Percentiles rank a stretch among this genome's conserved stretches.
Conservation (phyloP, 2,888 invertebrate species). For the Hydrotaea cyrtoneurina region DNA sequence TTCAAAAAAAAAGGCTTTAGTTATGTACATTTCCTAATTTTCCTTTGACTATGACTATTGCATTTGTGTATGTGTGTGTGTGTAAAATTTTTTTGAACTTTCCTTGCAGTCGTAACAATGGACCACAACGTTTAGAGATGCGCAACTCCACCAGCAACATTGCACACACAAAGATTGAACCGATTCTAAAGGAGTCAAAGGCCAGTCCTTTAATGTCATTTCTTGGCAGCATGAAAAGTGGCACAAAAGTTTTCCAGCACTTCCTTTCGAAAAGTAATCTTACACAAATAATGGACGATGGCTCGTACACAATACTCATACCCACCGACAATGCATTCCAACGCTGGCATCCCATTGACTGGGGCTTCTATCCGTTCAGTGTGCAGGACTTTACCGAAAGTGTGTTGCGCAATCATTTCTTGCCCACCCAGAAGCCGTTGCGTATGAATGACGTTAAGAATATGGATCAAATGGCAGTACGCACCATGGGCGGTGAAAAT, state of each 20-base stretch:
- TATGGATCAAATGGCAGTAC: constrained; percentile 82
- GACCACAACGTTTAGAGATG: constrained; percentile 80
- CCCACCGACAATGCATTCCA: constrained; percentile 86
- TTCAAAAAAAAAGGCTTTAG: background rate
- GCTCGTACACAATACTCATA: constrained; percentile 84
- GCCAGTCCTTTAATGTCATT: constrained; percentile 81
- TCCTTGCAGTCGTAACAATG: constrained; percentile 77
- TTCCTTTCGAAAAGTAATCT: constrained; percentile 84
- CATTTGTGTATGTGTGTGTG: background rate
- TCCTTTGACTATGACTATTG: background rate
- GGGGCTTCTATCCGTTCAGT: constrained; percentile 87
- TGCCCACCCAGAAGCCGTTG: constrained; percentile 82
- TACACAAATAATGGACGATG: constrained; percentile 82
- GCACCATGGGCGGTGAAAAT: constrained; percentile 83
- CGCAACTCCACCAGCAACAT: constrained; percentile 75
- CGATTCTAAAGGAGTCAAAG: constrained; percentile 79
- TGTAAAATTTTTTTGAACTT: background rate
- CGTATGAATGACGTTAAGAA: constrained; percentile 82
- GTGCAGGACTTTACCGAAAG: constrained; percentile 85
- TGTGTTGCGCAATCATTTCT: constrained; percentile 84
- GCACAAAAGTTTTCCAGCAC: constrained; percentile 85
- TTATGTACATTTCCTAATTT: constrained; percentile 33
- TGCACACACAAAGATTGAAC: constrained; percentile 78
- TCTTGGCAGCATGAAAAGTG: constrained; percentile 84
- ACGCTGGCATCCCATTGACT: constrained; percentile 86